Conservation (phyloP, 2,797 vertebrate species). For the Sciurus vulgaris region DNA sequence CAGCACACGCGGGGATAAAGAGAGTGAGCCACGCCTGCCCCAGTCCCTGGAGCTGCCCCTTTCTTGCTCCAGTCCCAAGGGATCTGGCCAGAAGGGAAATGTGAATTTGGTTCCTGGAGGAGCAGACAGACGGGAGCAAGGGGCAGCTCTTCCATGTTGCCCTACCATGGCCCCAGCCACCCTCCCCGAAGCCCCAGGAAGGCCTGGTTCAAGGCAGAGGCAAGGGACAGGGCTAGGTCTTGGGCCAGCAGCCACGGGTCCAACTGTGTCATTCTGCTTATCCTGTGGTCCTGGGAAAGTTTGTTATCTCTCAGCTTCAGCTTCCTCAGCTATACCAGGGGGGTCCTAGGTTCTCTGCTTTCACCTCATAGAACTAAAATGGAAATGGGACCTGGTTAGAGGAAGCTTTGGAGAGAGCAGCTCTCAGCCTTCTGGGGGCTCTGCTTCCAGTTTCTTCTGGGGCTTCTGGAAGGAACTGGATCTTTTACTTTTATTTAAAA, state of each 20-base stretch:
- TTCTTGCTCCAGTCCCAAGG: background rate
- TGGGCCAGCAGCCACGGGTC: background rate
- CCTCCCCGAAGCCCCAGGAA: background rate
- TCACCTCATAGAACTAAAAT: background rate
- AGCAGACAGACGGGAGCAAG: fast-evolving
- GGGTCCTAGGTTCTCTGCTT: background rate
- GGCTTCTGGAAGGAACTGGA: background rate
- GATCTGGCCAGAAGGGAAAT: background rate
- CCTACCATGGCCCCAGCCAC: no score
- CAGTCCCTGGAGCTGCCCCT: background rate
- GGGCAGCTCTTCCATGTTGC: background rate
- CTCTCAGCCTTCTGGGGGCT: fast-evolving
- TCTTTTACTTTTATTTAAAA: no score
- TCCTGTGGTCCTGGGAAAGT: background rate
- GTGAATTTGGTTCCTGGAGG: background rate
- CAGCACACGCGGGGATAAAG: background rate
- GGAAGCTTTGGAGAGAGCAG: background rate
- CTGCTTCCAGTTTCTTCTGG: background rate
- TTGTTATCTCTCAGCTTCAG: background rate
- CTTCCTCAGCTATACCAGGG: background rate
- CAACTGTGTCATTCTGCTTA: background rate
- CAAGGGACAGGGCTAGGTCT: background rate
- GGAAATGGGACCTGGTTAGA: background rate
- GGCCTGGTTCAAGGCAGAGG: background rate
- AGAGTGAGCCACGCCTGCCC: fast-evolving